Evolutionary conservation across 2,797 vertebrate genomes (phyloP), one percentile per base, ranked within the genome.

Genomic region (Aratinga solstitialis): DNA sequence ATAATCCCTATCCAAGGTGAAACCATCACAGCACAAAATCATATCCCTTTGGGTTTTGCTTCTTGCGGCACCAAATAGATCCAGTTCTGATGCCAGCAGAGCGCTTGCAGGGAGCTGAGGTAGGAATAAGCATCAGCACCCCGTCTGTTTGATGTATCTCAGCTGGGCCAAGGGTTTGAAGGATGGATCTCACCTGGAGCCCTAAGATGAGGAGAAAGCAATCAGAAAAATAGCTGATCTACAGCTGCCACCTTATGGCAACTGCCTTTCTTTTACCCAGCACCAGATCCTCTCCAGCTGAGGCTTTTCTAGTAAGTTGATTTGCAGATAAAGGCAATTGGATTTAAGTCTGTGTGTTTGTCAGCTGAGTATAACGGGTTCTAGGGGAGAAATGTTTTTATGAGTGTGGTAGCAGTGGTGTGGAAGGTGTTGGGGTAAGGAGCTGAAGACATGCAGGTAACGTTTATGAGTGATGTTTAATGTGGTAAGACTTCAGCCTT

Each of bases 281-380:
- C 47, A 69, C 26, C 36, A 53, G 36, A 74, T 81, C 26, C 13
- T 69, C 26, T 71, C 10, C 5, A 10, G 61, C 63, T 83, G 78
- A 71, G 84, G 12, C 12, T 71, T 68, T 79, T 42, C 68, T 48
- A 12, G 17, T 19, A 13, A 45, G 7, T 12, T 74, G 67, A 40
- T 89, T 82, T 77, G 53, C 61, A 65, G 69, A 15, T 36, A 36
- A 71, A 58, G 45, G 30, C 56, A 77, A 43, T 21, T 14, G 27
- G 51, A 38, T 53, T 27, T 27, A 42, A 72, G 18, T 18, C 36
- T 2, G 5, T 7, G 0, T 4, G 32, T 38, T 40, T 21, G 1
- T 2, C 5, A 43, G 10, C 1, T 34, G 27, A 6, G 5, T 47
- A 3, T 0, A 0, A 6, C 3, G 9, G 36, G 11, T 0, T 87